These are phyloP conservation scores for Platycheirus albimanus DNA, from an alignment of 2,888 invertebrate genomes.

Conservation along the genomic window DNA sequence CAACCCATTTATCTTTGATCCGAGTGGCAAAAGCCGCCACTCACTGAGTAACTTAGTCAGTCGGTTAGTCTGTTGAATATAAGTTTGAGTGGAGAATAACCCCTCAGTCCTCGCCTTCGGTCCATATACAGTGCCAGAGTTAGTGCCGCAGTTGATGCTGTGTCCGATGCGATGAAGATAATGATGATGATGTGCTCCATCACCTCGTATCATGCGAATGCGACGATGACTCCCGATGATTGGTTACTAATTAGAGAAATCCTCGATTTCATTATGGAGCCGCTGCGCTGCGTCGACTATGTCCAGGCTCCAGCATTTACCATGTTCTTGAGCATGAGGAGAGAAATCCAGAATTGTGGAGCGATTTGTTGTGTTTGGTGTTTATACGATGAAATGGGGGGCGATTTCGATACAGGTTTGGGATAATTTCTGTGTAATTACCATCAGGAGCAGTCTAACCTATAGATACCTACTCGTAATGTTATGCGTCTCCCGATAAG, in stretches of 20 bases:
- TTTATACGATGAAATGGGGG: constrained; percentile 1
- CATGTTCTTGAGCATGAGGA: not conserved
- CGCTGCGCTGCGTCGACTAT: no score
- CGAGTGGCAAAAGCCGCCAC: constrained; percentile 73
- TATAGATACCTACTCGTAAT: constrained; percentile 52
- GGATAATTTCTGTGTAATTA: constrained; percentile 66
- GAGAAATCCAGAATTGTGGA: constrained; percentile 28
- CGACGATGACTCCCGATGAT: constrained; percentile 69
- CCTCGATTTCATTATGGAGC: constrained; percentile 51
- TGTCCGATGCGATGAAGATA: constrained; percentile 43
- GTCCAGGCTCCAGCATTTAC: not conserved
- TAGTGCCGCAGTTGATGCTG: constrained; percentile 3
- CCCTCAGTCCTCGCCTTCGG: no score
- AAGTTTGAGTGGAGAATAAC: constrained; percentile 2
- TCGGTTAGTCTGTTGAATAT: constrained; percentile 25
- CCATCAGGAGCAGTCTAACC: no score
- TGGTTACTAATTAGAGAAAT: constrained; percentile 74
- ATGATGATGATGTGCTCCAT: constrained; percentile 73
- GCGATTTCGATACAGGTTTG: not conserved
- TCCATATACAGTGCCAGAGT: no score
- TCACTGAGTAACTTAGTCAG: constrained; percentile 66
- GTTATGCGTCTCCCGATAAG: constrained; percentile 46
- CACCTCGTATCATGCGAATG: constrained; percentile 69
- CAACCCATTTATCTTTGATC: constrained; percentile 74
- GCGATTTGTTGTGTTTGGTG: constrained; percentile 11